phyloP scores from a whole-genome alignment of 2,888 invertebrate genomes.

The Paralinhomoeus sp. region DNA sequence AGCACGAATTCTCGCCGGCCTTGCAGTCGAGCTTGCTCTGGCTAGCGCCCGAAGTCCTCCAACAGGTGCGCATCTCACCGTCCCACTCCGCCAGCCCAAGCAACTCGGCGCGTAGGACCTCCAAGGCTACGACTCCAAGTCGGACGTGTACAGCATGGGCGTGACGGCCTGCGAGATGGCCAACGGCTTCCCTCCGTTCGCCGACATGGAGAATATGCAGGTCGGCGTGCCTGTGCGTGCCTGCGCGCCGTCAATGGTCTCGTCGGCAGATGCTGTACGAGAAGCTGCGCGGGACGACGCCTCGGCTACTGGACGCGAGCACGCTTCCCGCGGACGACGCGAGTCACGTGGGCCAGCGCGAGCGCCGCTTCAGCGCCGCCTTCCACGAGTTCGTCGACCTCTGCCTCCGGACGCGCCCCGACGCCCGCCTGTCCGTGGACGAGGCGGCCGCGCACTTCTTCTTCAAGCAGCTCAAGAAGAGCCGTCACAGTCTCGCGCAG shows the following conservation, averaged over 20 bases:
- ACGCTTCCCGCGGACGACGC: conserved; percentile 27
- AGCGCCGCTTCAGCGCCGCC: conserved; percentile 45
- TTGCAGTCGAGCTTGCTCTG: conserved; percentile 54
- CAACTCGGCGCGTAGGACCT: conserved; percentile 34
- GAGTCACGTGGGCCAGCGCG: conserved; percentile 10
- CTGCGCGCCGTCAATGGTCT: too few relatives aligned
- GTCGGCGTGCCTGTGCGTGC: conserved; percentile 10
- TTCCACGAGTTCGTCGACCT: conserved; percentile 54
- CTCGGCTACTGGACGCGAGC: conserved; percentile 48
- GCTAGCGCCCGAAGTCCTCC: conserved; percentile 70
- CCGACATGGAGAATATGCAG: conserved; percentile 52
- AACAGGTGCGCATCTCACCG: conserved; percentile 41
- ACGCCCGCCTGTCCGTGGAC: conserved; percentile 39
- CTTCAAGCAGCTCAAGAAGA: conserved; percentile 47
- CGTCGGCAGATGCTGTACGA: conserved; percentile 59
- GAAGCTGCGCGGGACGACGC: conserved; percentile 54
- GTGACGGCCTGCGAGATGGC: conserved; percentile 64
- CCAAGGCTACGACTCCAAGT: conserved; percentile 61
- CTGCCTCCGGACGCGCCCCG: conserved; percentile 45
- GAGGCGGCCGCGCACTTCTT: conserved; percentile 49
- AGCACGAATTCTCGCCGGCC: conserved; percentile 51
- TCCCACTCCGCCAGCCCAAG: too few relatives aligned
- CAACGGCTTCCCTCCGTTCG: conserved; percentile 67
- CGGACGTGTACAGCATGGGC: conserved; percentile 73
- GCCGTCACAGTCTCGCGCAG: too few relatives aligned